These are phyloP conservation scores for Scyliorhinus canicula DNA, from an alignment of 2,797 vertebrate genomes.

Conservation along the genomic window DNA sequence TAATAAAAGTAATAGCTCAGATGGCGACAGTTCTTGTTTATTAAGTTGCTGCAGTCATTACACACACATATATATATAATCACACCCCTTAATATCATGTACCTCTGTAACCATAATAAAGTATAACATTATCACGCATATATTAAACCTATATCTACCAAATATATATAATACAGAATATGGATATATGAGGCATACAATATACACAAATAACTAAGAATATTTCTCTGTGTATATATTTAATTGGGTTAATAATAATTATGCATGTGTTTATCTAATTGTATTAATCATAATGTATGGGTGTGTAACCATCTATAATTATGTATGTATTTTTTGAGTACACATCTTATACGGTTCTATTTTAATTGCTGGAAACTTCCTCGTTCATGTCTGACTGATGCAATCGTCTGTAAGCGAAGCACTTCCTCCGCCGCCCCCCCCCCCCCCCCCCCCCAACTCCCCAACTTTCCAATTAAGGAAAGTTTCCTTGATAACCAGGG, in stretches of 20 bases:
- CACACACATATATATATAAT: not conserved
- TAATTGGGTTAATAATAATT: not conserved
- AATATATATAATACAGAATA: not conserved
- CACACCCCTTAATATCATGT: too few relatives aligned
- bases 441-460: too few relatives aligned
- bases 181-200: too few relatives aligned
- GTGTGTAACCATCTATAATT: not conserved
- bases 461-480: not conserved
- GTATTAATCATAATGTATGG: not conserved
- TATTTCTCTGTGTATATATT: not conserved
- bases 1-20: constrained; percentile 39
- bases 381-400: not conserved
- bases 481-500: not conserved
- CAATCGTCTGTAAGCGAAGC: not conserved
- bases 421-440: too few relatives aligned
- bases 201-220: not conserved
- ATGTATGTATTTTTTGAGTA: not conserved
- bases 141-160: not conserved
- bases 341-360: not conserved
- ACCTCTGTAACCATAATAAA: not conserved
- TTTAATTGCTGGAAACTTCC: not conserved
- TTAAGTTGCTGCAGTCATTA: not conserved
- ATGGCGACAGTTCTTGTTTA: not conserved
- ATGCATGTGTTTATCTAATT: not conserved
- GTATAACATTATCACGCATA: not conserved